These are phyloP conservation scores for Notechis scutatus DNA, from an alignment of 2,113 vertebrate species.

Conservation along the genomic window DNA sequence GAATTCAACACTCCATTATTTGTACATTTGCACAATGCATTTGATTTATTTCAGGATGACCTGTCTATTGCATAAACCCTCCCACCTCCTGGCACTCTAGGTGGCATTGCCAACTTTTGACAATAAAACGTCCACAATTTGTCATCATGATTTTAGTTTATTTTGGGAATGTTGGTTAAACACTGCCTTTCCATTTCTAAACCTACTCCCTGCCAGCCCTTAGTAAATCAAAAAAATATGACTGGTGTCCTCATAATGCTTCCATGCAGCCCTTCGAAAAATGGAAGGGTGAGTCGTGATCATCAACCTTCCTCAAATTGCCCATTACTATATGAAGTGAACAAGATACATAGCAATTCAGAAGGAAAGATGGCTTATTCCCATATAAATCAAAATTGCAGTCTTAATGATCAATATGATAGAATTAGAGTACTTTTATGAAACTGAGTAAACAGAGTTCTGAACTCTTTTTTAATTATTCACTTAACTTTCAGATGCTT, in stretches of 20 bases:
- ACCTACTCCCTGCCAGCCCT: neutral
- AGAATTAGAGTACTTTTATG: slow-evolving; percentile 30
- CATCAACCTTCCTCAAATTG: neutral
- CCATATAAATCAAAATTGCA: neutral
- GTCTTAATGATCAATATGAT: neutral
- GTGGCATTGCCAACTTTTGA: neutral
- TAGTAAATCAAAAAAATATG: neutral
- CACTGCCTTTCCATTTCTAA: neutral
- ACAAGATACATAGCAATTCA: slow-evolving; percentile 33
- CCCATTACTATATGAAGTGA: slow-evolving; percentile 21
- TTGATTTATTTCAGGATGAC: slow-evolving; percentile 50
- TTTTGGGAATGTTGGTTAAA: neutral
- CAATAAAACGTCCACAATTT: neutral
- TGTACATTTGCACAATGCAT: slow-evolving; percentile 66
- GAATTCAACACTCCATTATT: slow-evolving; percentile 70
- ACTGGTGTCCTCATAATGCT: neutral
- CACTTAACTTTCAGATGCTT: slow-evolving; percentile 24
- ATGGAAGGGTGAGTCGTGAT: neutral
- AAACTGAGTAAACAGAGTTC: slow-evolving; percentile 2
- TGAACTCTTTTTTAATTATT: slow-evolving; percentile 24
- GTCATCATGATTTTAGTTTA: neutral
- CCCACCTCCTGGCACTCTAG: neutral
- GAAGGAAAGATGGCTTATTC: neutral
- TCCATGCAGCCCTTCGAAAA: neutral
- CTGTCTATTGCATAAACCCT: slow-evolving; percentile 59